A percentile compares a stretch with the other conserved stretches of the same genome.
Conservation (phyloP, 2,888 invertebrate genomes). For the Prosapia bicincta region DNA sequence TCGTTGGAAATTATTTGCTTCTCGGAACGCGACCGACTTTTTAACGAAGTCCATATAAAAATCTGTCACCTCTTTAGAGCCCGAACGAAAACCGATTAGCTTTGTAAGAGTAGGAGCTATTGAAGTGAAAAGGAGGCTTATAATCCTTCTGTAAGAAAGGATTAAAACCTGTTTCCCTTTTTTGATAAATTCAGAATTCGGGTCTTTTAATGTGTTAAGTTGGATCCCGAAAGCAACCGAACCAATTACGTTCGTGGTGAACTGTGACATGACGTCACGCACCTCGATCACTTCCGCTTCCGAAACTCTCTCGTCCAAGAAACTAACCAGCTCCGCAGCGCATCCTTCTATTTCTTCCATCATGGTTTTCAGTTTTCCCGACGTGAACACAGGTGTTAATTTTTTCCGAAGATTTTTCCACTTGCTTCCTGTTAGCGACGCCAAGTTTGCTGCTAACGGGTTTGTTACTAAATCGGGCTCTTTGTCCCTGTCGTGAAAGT, state of each 20-base stretch:
- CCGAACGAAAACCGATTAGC: slow-evolving; percentile 9
- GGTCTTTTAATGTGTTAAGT: not conserved
- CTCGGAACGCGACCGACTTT: not conserved
- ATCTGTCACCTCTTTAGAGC: not conserved
- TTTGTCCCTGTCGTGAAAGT: not conserved
- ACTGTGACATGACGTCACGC: not conserved
- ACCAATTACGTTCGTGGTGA: not conserved
- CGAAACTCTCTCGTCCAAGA: not conserved
- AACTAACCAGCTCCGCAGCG: not conserved
- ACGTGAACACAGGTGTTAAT: not conserved
- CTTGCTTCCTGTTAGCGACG: not conserved
- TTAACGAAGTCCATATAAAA: slow-evolving; percentile 15
- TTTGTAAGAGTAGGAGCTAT: slow-evolving; percentile 15
- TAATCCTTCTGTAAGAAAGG: slow-evolving; percentile 9
- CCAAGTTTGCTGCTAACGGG: not conserved
- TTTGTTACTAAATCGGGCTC: not conserved
- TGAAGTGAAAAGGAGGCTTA: slow-evolving; percentile 18
- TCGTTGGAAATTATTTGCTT: not conserved
- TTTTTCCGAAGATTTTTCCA: not conserved
- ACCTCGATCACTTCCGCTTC: not conserved
- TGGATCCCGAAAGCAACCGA: not conserved
- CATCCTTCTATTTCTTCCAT: not conserved
- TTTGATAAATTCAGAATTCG: not conserved
- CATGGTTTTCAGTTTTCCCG: not conserved
- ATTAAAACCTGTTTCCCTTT: slow-evolving; percentile 17